Evolutionary conservation across 2,888 invertebrate genomes (phyloP).

Genomic region (Pherbina coryleti): DNA sequence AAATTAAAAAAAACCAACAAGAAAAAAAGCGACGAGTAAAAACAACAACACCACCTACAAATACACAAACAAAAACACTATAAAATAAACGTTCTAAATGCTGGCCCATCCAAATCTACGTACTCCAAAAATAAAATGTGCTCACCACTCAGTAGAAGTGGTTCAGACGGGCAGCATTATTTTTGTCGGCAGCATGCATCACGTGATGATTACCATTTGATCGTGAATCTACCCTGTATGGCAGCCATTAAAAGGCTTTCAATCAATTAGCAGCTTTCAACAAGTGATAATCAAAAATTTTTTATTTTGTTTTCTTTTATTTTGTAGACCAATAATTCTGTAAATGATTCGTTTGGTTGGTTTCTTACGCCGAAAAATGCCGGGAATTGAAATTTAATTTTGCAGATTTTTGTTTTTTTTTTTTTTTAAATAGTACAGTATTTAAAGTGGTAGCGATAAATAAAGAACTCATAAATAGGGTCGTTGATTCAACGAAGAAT

Average conservation of each 20-base stretch:
- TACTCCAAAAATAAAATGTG: conserved; percentile 1
- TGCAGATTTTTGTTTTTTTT: too few species aligned
- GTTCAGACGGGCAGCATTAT: neutral
- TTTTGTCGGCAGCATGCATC: neutral
- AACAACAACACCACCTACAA: neutral
- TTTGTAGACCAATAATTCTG: too few species aligned
- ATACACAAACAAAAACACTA: neutral
- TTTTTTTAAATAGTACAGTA: too few species aligned
- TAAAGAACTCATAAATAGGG: too few species aligned
- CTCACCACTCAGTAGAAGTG: conserved; percentile 11
- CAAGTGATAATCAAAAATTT: conserved; percentile 22
- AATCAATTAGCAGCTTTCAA: conserved; percentile 25
- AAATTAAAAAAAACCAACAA: too few species aligned
- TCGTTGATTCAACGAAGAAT: too few species aligned
- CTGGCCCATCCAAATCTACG: neutral
- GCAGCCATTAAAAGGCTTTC: conserved; percentile 7
- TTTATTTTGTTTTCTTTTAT: neutral
- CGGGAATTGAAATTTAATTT: too few species aligned
- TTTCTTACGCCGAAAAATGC: too few species aligned
- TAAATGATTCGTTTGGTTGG: too few species aligned
- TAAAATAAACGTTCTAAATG: neutral
- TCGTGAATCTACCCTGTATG: neutral
- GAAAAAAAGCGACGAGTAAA: neutral
- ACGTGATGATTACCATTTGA: neutral
- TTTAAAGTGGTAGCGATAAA: too few species aligned